phyloP scores from a whole-genome alignment of 2,113 vertebrate genomes.

The Rhagologus leucostigma region DNA sequence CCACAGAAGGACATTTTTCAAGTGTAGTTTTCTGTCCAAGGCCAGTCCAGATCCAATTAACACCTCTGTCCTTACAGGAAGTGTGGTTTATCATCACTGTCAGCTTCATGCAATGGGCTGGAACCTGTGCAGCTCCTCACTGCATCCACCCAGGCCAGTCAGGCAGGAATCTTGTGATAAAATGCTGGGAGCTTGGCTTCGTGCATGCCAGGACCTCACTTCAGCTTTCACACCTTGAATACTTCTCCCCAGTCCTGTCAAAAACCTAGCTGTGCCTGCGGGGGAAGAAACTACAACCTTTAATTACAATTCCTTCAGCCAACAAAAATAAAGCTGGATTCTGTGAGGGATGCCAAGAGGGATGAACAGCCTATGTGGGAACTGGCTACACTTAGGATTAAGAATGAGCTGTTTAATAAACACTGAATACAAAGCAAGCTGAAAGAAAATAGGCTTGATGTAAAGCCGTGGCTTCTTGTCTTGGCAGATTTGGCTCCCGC shows the following conservation, averaged over 20 bases:
- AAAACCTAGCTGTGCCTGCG: conserved; percentile 67
- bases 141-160: conserved; percentile 63
- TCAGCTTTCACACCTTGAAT: conserved; percentile 48
- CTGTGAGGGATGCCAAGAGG: background rate
- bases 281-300: background rate
- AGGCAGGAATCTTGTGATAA: conserved; percentile 49
- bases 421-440: background rate
- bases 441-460: background rate
- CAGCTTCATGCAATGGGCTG: conserved; percentile 23
- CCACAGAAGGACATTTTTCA: background rate
- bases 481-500: background rate
- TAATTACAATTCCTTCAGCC: background rate
- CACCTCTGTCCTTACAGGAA: conserved; percentile 46
- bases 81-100: background rate
- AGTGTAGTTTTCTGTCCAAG: background rate
- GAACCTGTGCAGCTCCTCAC: conserved; percentile 12
- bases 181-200: conserved; percentile 67
- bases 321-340: background rate
- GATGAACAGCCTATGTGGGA: background rate
- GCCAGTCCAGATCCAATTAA: background rate
- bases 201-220: background rate
- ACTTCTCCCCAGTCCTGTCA: conserved; percentile 61
- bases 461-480: background rate
- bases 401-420: background rate
- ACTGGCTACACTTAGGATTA: background rate